Evolutionary conservation across 2,113 vertebrate genomes (phyloP).

Genomic region (Oreochromis niloticus): DNA sequence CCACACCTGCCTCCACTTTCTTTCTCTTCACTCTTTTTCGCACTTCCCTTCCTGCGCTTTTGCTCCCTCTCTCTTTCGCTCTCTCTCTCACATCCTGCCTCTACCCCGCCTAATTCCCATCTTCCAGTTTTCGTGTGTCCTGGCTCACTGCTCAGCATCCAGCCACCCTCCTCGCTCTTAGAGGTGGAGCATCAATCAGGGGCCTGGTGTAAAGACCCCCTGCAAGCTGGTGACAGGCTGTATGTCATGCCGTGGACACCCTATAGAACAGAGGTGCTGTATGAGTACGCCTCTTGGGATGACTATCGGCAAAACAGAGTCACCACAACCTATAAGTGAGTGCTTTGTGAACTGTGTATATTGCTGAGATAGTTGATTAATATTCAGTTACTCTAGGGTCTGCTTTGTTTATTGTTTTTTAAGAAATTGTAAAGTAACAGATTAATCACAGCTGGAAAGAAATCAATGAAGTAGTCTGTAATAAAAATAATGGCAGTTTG

Average conservation of each 20-base stretch:
- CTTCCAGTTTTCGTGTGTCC: conserved; percentile 90
- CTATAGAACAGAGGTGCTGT: conserved; percentile 88
- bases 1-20: conserved; percentile 19
- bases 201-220: conserved; percentile 93
- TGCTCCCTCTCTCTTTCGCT: neutral
- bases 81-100: conserved; percentile 23
- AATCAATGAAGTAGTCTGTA: neutral
- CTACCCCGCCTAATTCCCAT: conserved; percentile 29
- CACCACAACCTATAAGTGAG: conserved; percentile 88
- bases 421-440: neutral
- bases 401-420: neutral
- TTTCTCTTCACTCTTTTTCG: conserved; percentile 24
- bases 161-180: conserved; percentile 81
- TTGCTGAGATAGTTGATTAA: neutral
- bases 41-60: neutral
- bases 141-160: conserved; percentile 83
- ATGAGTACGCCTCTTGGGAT: conserved; percentile 89
- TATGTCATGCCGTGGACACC: conserved; percentile 97
- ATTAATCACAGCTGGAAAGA: neutral
- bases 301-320: conserved; percentile 83
- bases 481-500: neutral
- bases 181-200: conserved; percentile 91
- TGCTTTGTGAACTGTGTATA: neutral
- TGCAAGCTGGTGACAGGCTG: conserved; percentile 89
- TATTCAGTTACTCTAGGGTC: neutral